A percentile compares a stretch with the other conserved stretches of the same genome.
Evolutionary conservation across 2,113 vertebrate species (phyloP).

Genomic region (Crotalus viridis): DNA sequence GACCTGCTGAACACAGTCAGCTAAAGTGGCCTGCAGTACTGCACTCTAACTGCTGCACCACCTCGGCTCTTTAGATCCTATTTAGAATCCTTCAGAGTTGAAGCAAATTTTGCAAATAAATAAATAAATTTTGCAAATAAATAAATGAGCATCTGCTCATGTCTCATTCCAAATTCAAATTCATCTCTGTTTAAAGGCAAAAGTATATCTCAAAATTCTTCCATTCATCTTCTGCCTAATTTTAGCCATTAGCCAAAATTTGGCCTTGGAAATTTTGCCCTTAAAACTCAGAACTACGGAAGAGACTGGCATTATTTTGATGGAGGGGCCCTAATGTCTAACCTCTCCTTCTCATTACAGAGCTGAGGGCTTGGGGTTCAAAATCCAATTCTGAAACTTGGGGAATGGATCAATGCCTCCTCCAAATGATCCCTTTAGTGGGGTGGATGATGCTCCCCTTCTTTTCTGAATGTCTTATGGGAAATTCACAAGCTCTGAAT

Average conservation of each 20-base stretch:
- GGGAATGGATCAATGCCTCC: background rate
- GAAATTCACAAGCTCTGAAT: background rate
- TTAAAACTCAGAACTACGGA: background rate
- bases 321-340: background rate
- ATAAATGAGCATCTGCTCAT: background rate
- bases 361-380: background rate
- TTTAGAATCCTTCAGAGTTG: background rate
- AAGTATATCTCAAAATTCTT: background rate
- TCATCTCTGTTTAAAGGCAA: background rate
- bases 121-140: background rate
- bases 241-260: background rate
- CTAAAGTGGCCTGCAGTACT: too few relatives aligned
- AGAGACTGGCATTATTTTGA: too few relatives aligned
- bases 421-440: too few relatives aligned
- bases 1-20: too few relatives aligned
- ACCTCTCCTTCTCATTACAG: background rate
- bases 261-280: background rate
- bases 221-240: background rate
- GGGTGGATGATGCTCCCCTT: too few relatives aligned
- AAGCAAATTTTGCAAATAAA: background rate
- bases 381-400: background rate
- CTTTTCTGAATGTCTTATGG: background rate
- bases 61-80: background rate
- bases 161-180: background rate
- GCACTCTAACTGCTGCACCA: too few relatives aligned